phyloP scores from a whole-genome alignment of 2,113 vertebrate species.

The Tragelaphus buxtoni region DNA sequence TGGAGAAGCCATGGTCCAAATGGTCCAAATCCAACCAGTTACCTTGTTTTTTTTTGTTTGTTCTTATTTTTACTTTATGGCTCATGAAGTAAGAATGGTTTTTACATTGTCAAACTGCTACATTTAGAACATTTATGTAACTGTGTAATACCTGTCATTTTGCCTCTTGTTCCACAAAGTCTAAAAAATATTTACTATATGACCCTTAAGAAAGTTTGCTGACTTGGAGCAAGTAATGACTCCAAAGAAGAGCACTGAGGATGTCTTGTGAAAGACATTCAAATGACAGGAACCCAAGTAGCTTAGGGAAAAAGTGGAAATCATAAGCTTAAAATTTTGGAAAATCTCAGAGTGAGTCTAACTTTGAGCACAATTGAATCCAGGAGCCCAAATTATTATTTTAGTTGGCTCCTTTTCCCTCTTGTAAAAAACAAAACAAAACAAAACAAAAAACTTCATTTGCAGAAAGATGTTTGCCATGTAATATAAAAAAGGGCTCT shows the following conservation, averaged over 20 bases:
- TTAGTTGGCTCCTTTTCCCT: constrained; percentile 2
- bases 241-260: not conserved
- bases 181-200: not conserved
- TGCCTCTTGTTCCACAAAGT: not conserved
- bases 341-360: not conserved
- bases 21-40: not conserved
- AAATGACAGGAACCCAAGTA: not conserved
- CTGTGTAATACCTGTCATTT: not conserved
- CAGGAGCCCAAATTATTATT: constrained; percentile 43
- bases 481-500: not conserved
- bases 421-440: not conserved
- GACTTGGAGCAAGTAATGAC: not conserved
- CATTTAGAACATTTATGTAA: not conserved
- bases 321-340: not conserved
- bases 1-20: not conserved
- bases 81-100: not conserved
- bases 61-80: not conserved
- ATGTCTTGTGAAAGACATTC: not conserved
- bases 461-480: not conserved
- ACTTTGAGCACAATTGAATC: not conserved
- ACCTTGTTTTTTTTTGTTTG: not conserved
- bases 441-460: not conserved
- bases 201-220: not conserved
- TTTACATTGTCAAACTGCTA: not conserved
- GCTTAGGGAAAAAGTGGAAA: not conserved